Conservation (phyloP, 2,113 vertebrate genomes). For the Hemicordylus capensis region DNA sequence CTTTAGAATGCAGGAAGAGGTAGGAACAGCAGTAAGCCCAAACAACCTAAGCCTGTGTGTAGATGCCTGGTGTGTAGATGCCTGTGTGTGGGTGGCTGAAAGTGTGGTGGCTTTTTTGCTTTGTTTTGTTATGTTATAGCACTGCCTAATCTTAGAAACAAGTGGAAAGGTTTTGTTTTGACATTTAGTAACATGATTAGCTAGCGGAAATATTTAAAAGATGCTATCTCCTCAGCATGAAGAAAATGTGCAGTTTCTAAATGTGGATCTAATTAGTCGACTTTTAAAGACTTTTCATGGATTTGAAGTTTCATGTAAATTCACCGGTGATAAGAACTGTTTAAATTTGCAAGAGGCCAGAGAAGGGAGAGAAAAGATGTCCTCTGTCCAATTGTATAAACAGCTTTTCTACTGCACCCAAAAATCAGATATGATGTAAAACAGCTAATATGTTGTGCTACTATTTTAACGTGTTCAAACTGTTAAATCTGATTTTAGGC, state of each 20-base stretch:
- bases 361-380: not conserved
- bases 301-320: not conserved
- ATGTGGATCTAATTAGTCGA: not conserved
- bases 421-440: not conserved
- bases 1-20: not conserved
- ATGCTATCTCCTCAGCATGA: not conserved
- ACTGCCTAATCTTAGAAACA: too few relatives aligned
- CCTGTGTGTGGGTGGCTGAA: too few relatives aligned
- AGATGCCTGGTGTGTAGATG: not conserved
- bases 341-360: not conserved
- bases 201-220: not conserved
- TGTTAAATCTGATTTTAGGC: not conserved
- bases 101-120: too few relatives aligned
- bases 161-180: not conserved
- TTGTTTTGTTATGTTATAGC: not conserved
- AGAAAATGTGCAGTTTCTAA: constrained; percentile 4
- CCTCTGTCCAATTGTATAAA: not conserved
- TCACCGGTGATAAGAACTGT: not conserved
- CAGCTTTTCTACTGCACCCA: not conserved
- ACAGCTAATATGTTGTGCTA: not conserved
- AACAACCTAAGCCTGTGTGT: not conserved
- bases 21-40: not conserved
- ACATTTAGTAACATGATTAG: not conserved
- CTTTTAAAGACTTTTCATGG: not conserved
- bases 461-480: not conserved